Evolutionary conservation across 1,140 invertebrate genomes (phyloP).

Genomic region (Lysiphlebus fabarum): DNA sequence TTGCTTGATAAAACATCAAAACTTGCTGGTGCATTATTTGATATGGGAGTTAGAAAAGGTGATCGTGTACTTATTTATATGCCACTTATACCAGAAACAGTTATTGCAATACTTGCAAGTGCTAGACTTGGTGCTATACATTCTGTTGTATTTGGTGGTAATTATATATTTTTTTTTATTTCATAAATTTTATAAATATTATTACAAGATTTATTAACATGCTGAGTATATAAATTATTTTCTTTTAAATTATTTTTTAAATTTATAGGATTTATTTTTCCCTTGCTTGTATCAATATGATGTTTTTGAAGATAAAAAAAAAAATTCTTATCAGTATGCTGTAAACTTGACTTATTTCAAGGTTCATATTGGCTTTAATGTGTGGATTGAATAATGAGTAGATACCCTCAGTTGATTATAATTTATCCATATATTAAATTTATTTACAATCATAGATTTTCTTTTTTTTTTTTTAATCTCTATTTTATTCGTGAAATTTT

Average conservation of each 20-base stretch:
- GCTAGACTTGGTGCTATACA: slow-evolving; percentile 81
- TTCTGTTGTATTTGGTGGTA: slow-evolving; percentile 85
- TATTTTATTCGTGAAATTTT: slow-evolving; percentile 5
- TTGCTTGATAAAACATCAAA: slow-evolving; percentile 73
- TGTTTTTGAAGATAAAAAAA: slow-evolving; percentile 11
- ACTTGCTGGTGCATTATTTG: slow-evolving; percentile 72
- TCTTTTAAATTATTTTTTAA: slow-evolving; percentile 1
- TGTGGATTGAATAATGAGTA: slow-evolving; percentile 29
- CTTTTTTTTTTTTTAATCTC: too few species aligned
- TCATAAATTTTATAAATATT: slow-evolving; percentile 1
- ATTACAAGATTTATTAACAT: not conserved
- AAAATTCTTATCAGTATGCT: slow-evolving; percentile 26
- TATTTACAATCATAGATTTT: too few species aligned
- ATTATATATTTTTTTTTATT: slow-evolving; percentile 22
- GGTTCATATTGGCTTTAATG: not conserved
- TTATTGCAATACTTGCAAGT: slow-evolving; percentile 81
- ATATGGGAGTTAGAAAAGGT: slow-evolving; percentile 72
- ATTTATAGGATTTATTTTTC: not conserved
- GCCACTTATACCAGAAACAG: slow-evolving; percentile 84
- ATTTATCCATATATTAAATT: slow-evolving; percentile 5
- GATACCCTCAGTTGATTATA: slow-evolving; percentile 3
- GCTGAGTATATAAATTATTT: not conserved
- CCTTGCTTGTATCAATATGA: slow-evolving; percentile 18
- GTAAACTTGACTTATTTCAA: not conserved
- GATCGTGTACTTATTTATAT: slow-evolving; percentile 85